Evolutionary conservation across 1,140 invertebrate genomes (phyloP).

Genomic region (Drosophila watanabei): DNA sequence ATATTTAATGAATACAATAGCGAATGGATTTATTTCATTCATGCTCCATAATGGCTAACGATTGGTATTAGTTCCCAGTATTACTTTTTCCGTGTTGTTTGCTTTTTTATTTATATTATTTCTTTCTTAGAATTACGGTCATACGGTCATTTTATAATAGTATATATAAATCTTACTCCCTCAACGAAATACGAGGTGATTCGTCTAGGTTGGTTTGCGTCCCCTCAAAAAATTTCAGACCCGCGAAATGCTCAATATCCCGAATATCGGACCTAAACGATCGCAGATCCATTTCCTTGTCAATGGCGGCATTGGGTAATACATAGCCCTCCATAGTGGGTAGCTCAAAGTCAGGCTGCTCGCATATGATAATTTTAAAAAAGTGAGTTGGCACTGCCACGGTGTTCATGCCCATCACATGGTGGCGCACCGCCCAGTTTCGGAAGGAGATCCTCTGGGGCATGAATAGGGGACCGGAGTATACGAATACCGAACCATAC

Average conservation of each 20-base stretch:
- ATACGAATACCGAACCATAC: constrained; percentile 96
- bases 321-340: constrained; percentile 96
- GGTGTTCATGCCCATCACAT: constrained; percentile 97
- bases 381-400: constrained; percentile 99
- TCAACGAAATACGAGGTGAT: fast-evolving
- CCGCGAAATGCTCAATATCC: constrained; percentile 95
- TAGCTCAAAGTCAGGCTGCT: constrained; percentile 88
- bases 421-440: constrained; percentile 96
- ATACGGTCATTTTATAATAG: neutral
- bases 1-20: too few relatives aligned
- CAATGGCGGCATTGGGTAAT: constrained; percentile 95
- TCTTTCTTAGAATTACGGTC: too few relatives aligned
- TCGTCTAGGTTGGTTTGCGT: constrained; percentile 68
- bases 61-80: too few relatives aligned
- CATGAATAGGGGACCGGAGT: constrained; percentile 97
- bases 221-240: constrained; percentile 96
- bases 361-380: constrained; percentile 96
- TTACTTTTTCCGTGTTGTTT: neutral
- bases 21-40: neutral
- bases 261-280: constrained; percentile 94
- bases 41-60: too few relatives aligned
- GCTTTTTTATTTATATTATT: neutral
- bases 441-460: constrained; percentile 94
- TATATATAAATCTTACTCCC: neutral
- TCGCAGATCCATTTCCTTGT: constrained; percentile 90